Percentiles rank a stretch among this genome's conserved stretches.
Evolutionary conservation across 2,113 vertebrate species (phyloP).

Genomic region (Macquaria ambigua): DNA sequence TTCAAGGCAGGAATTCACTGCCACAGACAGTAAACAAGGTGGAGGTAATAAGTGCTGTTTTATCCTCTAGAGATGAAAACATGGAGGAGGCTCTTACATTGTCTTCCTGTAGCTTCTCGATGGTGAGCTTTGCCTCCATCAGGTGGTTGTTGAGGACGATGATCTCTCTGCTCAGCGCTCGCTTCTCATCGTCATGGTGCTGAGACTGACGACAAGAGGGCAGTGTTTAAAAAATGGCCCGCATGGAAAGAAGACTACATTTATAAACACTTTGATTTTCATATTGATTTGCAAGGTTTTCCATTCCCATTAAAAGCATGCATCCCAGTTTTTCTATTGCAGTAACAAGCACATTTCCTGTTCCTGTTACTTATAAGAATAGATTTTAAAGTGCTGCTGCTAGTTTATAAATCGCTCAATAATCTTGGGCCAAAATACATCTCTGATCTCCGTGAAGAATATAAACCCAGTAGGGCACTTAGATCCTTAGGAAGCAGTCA

Average conservation of each 20-base stretch:
- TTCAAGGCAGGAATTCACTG: neutral
- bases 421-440: no score
- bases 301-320: neutral
- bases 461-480: no score
- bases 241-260: neutral
- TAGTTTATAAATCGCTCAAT: no score
- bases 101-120: conserved; percentile 96
- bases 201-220: conserved; percentile 86
- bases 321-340: neutral
- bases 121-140: conserved; percentile 98
- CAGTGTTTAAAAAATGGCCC: neutral
- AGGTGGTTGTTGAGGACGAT: conserved; percentile 97
- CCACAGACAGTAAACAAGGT: neutral
- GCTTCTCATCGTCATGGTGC: conserved; percentile 97
- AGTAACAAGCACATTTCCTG: neutral
- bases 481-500: no score
- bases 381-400: no score
- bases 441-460: no score
- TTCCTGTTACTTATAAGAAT: no score
- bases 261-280: neutral
- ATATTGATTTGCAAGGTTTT: neutral
- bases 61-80: neutral
- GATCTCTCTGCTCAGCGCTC: conserved; percentile 95
- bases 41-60: neutral
- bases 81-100: conserved; percentile 87